phyloP scores from a whole-genome alignment of 2,113 vertebrate genomes.

The Amphiprion percula region DNA sequence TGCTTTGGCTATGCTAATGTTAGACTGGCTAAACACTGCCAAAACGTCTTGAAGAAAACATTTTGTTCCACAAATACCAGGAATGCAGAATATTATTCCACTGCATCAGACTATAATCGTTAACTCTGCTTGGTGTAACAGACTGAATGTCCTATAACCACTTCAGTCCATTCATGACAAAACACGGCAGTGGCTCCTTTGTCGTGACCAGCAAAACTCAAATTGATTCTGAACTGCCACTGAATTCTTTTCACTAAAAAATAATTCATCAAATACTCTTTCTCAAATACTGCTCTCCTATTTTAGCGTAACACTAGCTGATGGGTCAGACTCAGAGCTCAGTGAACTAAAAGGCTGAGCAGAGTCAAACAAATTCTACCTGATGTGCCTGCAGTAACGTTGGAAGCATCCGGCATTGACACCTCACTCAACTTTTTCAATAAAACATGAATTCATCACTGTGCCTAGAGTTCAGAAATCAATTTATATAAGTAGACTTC shows the following conservation, averaged over 20 bases:
- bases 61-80: neutral
- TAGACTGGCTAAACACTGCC: neutral
- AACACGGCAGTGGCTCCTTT: neutral
- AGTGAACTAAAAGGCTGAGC: neutral
- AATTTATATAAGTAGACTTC: constrained; percentile 17
- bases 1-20: neutral
- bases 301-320: neutral
- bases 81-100: too few species aligned
- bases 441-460: constrained; percentile 37
- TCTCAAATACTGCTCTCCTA: neutral
- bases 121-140: neutral
- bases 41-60: neutral
- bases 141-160: neutral
- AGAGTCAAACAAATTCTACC: neutral
- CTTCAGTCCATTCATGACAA: too few species aligned
- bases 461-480: constrained; percentile 37
- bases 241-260: neutral
- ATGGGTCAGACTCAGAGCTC: neutral
- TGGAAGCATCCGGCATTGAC: neutral
- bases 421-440: neutral
- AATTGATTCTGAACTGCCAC: neutral
- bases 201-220: neutral
- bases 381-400: neutral
- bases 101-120: too few species aligned
- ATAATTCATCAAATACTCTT: too few species aligned